Evolutionary conservation across 2,888 invertebrate species (phyloP), one percentile per base, ranked within the genome.

Genomic region (Zelleria hepariella): DNA sequence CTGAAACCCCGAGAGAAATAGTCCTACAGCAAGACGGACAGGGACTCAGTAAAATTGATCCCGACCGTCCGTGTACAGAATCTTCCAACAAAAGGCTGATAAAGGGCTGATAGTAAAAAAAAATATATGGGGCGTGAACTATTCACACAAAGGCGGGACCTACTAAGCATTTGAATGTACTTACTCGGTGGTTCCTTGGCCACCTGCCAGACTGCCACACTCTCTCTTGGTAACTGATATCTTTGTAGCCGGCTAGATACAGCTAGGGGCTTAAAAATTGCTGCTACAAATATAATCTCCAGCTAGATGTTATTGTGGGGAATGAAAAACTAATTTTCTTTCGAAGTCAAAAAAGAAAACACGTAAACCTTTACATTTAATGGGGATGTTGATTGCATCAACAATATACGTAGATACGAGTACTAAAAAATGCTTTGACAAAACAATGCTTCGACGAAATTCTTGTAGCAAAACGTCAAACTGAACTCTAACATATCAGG

Each of bases 51-150:
- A 42, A 42, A 42, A 42, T 42, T 42, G 32, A 42, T 42, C 32
- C 32, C 15, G 2, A 3, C 1, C 32, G 32, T 42, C 32, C 32
- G 32, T 42, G 32, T 32, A 32, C 10, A 15, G 32, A 42, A 42
- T 42, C 32, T 42, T 42, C 10, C 5, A 15, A 32, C 23, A 51
- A 20, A 51, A 20, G 21, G 51, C 21, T 20, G 10, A 42, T 15
- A 42, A 42, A 42, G 10, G 32, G 5, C 32, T 42, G 42, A 23
- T 51, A 20, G 21, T 21, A 51, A 51, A 20, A 67, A 67, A 67
- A 68, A 67, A 68, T 68, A 42, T 72, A 69, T 69, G 68, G 70
- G 59, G 66, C 70, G 65, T 68, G 68, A 71, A 69, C 70, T 70
- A 74, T 74, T 71, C 72, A 74, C 74, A 71, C 66, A 66, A 68